These are phyloP conservation scores for Corvus cornix DNA, from an alignment of 2,113 vertebrate species.

Conservation along the genomic window DNA sequence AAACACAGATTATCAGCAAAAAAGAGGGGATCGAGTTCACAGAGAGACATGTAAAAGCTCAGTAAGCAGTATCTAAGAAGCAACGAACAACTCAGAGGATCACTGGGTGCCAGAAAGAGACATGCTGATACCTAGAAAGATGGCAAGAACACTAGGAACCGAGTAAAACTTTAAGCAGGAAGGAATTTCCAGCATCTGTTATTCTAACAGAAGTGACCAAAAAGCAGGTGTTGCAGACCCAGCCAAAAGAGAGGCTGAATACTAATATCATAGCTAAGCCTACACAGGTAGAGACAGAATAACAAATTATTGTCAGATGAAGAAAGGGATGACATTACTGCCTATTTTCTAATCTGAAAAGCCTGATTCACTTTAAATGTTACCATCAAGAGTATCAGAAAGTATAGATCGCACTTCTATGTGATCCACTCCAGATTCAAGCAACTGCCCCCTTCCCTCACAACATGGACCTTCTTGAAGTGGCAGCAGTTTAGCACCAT, in stretches of 20 bases:
- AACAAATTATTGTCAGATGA: background rate
- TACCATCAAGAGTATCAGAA: background rate
- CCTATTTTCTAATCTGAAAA: background rate
- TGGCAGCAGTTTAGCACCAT: background rate
- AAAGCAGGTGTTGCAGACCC: background rate
- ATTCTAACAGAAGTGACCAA: background rate
- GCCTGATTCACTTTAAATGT: background rate
- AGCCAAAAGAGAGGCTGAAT: background rate
- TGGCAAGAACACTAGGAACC: background rate
- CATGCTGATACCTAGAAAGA: background rate
- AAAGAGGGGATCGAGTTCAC: background rate
- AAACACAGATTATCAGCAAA: constrained; percentile 32
- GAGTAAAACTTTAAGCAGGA: background rate
- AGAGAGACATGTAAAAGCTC: background rate
- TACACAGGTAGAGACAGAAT: background rate
- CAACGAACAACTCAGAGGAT: background rate
- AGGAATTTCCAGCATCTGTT: background rate
- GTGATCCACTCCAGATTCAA: background rate
- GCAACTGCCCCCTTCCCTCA: background rate
- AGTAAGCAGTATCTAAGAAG: background rate
- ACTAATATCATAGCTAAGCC: background rate
- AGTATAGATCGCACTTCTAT: rapidly evolving
- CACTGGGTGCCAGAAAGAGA: background rate
- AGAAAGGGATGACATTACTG: background rate
- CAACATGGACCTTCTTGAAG: background rate